Evolutionary conservation across 2,113 vertebrate species (phyloP).

Genomic region (Serilophus lunatus): DNA sequence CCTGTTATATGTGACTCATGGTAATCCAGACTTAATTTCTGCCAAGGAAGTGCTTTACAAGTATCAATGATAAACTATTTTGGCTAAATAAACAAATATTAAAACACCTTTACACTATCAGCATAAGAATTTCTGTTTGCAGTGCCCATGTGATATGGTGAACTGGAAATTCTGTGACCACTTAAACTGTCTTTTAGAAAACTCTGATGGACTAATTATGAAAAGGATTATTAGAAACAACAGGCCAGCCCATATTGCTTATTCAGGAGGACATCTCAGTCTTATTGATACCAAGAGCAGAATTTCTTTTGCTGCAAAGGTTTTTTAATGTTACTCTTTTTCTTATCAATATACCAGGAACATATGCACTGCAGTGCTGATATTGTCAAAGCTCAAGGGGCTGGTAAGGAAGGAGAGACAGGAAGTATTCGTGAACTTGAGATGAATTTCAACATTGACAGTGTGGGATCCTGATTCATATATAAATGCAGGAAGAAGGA

Average conservation of each 20-base stretch:
- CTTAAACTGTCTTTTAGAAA: neutral
- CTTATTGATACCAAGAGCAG: neutral
- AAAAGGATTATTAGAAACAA: neutral
- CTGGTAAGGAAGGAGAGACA: neutral
- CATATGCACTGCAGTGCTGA: neutral
- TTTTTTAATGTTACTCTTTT: neutral
- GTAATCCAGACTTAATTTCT: neutral
- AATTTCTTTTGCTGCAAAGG: neutral
- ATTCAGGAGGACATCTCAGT: neutral
- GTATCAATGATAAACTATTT: neutral
- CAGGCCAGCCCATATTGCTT: neutral
- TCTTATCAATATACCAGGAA: neutral
- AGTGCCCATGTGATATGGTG: neutral
- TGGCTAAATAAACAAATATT: neutral
- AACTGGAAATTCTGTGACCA: neutral
- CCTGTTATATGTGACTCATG: neutral
- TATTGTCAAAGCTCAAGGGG: neutral
- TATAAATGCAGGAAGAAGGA: rapidly evolving
- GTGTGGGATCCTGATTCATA: neutral
- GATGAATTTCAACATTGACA: neutral
- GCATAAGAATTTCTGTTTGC: neutral
- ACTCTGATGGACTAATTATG: neutral
- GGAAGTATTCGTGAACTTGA: neutral
- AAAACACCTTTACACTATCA: neutral
- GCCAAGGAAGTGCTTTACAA: neutral